Percentiles rank a stretch among this genome's conserved stretches.
These are phyloP conservation scores for Plebejus melissa DNA, from an alignment of 2,888 invertebrate genomes.

Conservation along the genomic window DNA sequence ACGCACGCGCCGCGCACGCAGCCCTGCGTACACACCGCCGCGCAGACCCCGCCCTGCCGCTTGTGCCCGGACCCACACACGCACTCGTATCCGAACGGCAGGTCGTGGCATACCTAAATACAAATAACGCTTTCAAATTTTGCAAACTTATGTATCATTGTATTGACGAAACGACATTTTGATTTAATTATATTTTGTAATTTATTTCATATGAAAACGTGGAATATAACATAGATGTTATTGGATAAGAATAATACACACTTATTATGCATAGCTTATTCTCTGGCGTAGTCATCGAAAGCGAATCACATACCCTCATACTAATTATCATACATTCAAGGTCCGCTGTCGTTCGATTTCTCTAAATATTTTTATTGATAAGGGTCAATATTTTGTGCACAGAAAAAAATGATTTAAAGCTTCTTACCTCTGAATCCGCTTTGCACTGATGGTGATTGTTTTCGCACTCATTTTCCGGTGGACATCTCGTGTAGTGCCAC, in stretches of 20 bases:
- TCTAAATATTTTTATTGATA: too few relatives aligned
- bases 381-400: neutral
- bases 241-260: too few relatives aligned
- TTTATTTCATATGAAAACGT: too few relatives aligned
- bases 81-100: slow-evolving; percentile 89
- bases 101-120: slow-evolving; percentile 86
- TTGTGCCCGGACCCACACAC: slow-evolving; percentile 88
- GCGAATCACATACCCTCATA: too few relatives aligned
- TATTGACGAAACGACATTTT: too few relatives aligned
- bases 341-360: too few relatives aligned
- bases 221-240: too few relatives aligned
- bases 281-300: too few relatives aligned
- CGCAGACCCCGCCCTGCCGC: slow-evolving; percentile 81
- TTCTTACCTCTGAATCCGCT: slow-evolving; percentile 83
- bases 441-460: slow-evolving; percentile 96
- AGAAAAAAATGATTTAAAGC: neutral
- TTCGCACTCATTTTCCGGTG: slow-evolving; percentile 94
- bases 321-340: too few relatives aligned
- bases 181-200: too few relatives aligned
- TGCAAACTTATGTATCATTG: neutral
- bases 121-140: neutral
- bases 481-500: slow-evolving; percentile 95
- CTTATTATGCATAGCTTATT: too few relatives aligned
- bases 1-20: slow-evolving; percentile 92
- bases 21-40: slow-evolving; percentile 90